phyloP scores from a whole-genome alignment of 2,888 invertebrate species.

The Brassicogethes aeneus region DNA sequence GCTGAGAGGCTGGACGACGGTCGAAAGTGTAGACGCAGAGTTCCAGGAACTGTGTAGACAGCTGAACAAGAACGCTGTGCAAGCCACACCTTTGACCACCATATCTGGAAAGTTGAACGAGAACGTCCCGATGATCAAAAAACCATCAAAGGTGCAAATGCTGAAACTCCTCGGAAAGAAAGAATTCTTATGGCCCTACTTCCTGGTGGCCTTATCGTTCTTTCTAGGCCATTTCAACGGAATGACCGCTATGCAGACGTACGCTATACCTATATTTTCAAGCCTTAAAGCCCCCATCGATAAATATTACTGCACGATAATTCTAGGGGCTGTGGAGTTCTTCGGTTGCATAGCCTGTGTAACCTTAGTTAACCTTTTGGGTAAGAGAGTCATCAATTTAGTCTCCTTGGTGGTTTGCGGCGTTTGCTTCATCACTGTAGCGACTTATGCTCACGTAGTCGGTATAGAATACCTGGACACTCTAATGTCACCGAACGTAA shows the following conservation, averaged over 20 bases:
- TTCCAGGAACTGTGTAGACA: conserved; percentile 43
- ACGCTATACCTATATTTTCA: conserved; percentile 65
- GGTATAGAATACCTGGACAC: conserved; percentile 20
- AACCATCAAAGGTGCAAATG: conserved; percentile 11
- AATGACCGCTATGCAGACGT: conserved; percentile 64
- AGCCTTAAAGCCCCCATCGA: conserved; percentile 64
- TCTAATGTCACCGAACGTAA: neutral
- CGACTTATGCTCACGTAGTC: conserved; percentile 43
- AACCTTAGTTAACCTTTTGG: conserved; percentile 57
- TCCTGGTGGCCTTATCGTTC: conserved; percentile 56
- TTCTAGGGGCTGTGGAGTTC: conserved; percentile 62
- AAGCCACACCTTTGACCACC: conserved; percentile 52
- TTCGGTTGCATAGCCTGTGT: conserved; percentile 59
- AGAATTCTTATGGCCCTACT: conserved; percentile 60
- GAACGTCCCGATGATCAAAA: conserved; percentile 52
- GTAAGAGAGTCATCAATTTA: conserved; percentile 61
- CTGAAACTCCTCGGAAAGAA: conserved; percentile 44
- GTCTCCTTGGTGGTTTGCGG: conserved; percentile 59
- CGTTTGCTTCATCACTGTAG: conserved; percentile 53
- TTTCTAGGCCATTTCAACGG: conserved; percentile 70
- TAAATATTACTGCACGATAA: conserved; percentile 65
- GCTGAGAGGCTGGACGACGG: conserved; percentile 68
- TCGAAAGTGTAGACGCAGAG: conserved; percentile 52
- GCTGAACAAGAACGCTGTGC: conserved; percentile 8
- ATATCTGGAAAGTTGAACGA: conserved; percentile 59